Evolutionary conservation across 2,113 vertebrate species (phyloP), one percentile per base, ranked within the genome.

Genomic region (Neomonachus schauinslandi): DNA sequence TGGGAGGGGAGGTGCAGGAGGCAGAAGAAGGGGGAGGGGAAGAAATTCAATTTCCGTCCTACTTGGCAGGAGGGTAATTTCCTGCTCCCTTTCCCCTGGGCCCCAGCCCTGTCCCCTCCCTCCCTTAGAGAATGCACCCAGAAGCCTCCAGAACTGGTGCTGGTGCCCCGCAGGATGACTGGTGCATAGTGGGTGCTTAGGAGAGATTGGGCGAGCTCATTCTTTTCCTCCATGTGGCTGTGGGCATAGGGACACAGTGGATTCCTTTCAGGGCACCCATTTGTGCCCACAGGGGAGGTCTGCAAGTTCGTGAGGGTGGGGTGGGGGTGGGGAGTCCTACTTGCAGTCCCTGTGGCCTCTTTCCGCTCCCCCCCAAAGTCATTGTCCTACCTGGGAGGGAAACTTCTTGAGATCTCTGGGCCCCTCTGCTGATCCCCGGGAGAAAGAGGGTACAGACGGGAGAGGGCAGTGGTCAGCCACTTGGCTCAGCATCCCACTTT

Each of bases 21-120:
- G 86, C 85, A 59, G 77, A 24, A 72, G 88, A 80, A 63, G 86
- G 67, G 63, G 86, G 92, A 94, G 61, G 96, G 88, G 82, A 90
- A 85, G 77, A 92, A 88, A 85, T 59, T 77, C 74, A 67, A 71
- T 95, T 93, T 86, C 89, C 5, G 31, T 92, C 71, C 69, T 94
- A 13, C 67, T 92, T 96, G 96, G 76, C 69, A 71, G 84, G 79
- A 95, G 88, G 24, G 69, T 94, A 80, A 76, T 79, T 95, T 97
- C 88, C 61, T 87, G 74, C 36, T 88, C 65, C 51, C 72, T 33
- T 42, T 31, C 14, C 53, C 63, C 28, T 59, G 59, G 10, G 51
- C 67, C 74, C 71, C 46, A 94, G 87, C 63, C 33, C 33, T 28
- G 57, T 79, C 59, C 77, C 93, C 21, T 39, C 71, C 85, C 55